These are phyloP conservation scores for Ginglymostoma cirratum DNA, from an alignment of 2,113 vertebrate species.

Conservation along the genomic window DNA sequence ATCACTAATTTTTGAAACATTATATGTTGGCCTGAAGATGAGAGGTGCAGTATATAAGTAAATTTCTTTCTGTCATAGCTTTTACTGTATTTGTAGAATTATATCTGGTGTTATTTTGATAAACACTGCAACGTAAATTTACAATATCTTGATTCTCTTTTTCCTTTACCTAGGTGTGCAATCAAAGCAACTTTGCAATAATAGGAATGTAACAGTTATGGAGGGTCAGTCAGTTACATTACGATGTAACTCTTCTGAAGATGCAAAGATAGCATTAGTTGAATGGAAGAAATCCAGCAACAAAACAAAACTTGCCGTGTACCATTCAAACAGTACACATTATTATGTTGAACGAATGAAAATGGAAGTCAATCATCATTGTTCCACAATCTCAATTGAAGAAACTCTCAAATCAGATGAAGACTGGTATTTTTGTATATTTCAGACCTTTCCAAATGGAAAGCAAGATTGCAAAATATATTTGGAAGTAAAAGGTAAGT, in stretches of 20 bases:
- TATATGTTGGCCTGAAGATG: not conserved
- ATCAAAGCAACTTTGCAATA: not conserved
- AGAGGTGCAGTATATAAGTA: not conserved
- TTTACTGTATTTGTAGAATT: not conserved
- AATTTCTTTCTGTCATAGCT: not conserved
- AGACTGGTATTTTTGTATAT: not conserved
- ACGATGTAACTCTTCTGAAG: not conserved
- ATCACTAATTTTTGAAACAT: not conserved
- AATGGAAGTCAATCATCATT: not conserved
- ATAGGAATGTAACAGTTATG: not conserved
- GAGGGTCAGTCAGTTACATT: not conserved
- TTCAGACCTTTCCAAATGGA: conserved; percentile 26
- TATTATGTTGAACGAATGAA: not conserved
- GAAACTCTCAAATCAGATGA: not conserved
- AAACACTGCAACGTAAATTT: not conserved
- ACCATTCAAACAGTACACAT: not conserved
- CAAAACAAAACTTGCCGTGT: not conserved
- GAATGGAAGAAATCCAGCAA: not conserved
- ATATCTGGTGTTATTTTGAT: not conserved
- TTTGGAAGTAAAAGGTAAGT: conserved; percentile 25
- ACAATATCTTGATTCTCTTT: not conserved
- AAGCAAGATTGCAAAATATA: not conserved
- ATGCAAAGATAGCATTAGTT: not conserved
- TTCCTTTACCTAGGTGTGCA: not conserved
- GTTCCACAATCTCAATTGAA: not conserved